Evolutionary conservation across 1,140 invertebrate species (phyloP), one percentile per base, ranked within the genome.

Genomic region (Myzus persicae): DNA sequence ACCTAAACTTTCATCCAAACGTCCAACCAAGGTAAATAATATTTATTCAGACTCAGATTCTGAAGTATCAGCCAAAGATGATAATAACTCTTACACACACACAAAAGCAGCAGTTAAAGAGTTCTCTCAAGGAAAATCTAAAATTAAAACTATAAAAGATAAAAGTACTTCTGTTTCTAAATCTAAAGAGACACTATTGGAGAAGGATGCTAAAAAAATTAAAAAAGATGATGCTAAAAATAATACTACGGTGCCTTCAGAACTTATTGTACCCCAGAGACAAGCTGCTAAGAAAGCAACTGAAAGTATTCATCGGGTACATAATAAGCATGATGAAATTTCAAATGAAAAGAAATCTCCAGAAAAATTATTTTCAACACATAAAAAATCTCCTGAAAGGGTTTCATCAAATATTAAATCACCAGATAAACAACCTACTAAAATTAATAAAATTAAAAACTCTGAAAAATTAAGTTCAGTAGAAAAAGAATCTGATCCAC

Each of bases 181-280:
- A 93, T 94, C 22, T 93, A 94, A 59, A 76, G 89, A 46, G 38
- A n/a, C 54, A 11, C 8, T 26, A 42, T 59, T 40, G 11, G 93
- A 93, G 94, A 89, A 95, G 95, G 95, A 95, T 94, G 95, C 96
- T 94, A 97, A 96, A 94, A 96, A 96, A 94, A 96, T 96, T 94
- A 95, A 96, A 67, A 96, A 96, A 94, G 95, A 95, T 54, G 96
- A 96, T 94, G 96, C 96, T 94, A 97, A 97, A 94, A 97, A 97
- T 94, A 94, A 94, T 76, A 48, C 88, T 24, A 96, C 96, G 93
- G 95, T 96, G 93, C 96, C 97, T 40, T 97, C 97, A 67, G 96
- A 98, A 94, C 95, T 98, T 54, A 98, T 98, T 94, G 98, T 98
- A n/a, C 98, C 98, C 2, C 98, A 98, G 95, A 96, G 98, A 91